These are phyloP conservation scores for Thunnus thynnus DNA, from an alignment of 2,113 vertebrate genomes.

Conservation along the genomic window DNA sequence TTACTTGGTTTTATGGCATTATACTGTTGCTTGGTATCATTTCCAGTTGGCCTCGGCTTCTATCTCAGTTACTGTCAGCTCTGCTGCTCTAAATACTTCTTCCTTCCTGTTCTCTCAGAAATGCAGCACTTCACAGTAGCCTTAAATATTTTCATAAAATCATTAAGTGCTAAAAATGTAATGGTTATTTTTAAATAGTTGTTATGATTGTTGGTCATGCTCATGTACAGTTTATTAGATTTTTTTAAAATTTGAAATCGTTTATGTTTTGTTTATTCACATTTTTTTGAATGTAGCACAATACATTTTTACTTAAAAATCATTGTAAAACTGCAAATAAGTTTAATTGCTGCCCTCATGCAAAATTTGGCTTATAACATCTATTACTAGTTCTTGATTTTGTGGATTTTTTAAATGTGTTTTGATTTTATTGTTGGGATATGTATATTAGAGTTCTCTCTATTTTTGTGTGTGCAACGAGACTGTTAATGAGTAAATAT, in stretches of 20 bases:
- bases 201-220: not conserved
- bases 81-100: conserved; percentile 28
- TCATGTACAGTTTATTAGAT: conserved; percentile 23
- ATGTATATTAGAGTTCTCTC: conserved; percentile 2
- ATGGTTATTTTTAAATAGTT: not conserved
- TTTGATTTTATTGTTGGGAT: not conserved
- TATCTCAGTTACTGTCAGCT: conserved; percentile 51
- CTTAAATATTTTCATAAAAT: conserved; percentile 19
- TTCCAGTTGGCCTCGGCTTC: conserved; percentile 3
- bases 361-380: not conserved
- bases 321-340: not conserved
- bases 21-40: conserved; percentile 5
- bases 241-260: not conserved
- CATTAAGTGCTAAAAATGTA: conserved; percentile 21
- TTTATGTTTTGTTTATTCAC: conserved; percentile 9
- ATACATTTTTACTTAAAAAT: not conserved
- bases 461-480: conserved; percentile 33
- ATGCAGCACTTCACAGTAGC: conserved; percentile 47
- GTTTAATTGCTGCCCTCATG: conserved; percentile 31
- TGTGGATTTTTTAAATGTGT: not conserved
- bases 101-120: conserved; percentile 27
- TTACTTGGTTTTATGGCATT: conserved; percentile 34
- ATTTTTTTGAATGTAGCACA: conserved; percentile 40
- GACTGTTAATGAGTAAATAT: conserved; percentile 17
- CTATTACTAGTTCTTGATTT: not conserved